A percentile compares a stretch with the other conserved stretches of the same genome.
Conservation (phyloP, 1,140 invertebrate species). For the Nomia melanderi region DNA sequence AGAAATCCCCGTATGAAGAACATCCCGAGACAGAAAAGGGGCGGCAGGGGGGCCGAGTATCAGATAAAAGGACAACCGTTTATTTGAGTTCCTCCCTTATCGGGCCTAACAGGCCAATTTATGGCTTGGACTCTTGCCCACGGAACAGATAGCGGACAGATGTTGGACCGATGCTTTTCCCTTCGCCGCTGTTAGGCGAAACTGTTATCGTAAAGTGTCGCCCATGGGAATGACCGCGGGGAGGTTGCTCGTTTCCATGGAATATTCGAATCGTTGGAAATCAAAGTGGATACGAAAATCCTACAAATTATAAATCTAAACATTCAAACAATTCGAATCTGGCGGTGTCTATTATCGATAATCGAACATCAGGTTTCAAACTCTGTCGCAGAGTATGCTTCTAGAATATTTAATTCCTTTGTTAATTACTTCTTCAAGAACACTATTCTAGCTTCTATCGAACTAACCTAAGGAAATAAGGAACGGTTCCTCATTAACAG, state of each 20-base stretch:
- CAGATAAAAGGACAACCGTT: conserved; percentile 45
- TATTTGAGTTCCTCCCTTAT: conserved; percentile 33
- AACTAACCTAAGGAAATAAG: too few species aligned
- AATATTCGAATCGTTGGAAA: neutral
- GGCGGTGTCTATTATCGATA: too few species aligned
- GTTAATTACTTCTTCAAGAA: too few species aligned
- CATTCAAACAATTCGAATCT: too few species aligned
- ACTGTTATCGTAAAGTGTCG: conserved; percentile 22
- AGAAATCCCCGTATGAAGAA: conserved; percentile 17
- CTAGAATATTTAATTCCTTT: too few species aligned
- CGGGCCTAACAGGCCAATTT: conserved; percentile 48
- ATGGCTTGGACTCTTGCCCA: conserved; percentile 18
- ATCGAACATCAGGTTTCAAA: too few species aligned
- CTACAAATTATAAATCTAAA: too few species aligned
- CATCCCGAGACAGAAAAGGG: too few species aligned
- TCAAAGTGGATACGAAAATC: too few species aligned
- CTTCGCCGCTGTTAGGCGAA: neutral
- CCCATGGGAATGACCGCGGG: conserved; percentile 1
- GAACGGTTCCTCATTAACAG: too few species aligned
- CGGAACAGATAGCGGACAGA: conserved; percentile 9
- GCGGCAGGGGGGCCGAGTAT: neutral
- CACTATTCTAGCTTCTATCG: too few species aligned
- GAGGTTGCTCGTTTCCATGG: neutral
- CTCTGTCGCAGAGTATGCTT: too few species aligned
- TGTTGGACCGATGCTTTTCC: neutral